Percentiles rank a stretch among this genome's conserved stretches.
Evolutionary conservation across 1,140 invertebrate species (phyloP).

Genomic region (Zophobas morio): DNA sequence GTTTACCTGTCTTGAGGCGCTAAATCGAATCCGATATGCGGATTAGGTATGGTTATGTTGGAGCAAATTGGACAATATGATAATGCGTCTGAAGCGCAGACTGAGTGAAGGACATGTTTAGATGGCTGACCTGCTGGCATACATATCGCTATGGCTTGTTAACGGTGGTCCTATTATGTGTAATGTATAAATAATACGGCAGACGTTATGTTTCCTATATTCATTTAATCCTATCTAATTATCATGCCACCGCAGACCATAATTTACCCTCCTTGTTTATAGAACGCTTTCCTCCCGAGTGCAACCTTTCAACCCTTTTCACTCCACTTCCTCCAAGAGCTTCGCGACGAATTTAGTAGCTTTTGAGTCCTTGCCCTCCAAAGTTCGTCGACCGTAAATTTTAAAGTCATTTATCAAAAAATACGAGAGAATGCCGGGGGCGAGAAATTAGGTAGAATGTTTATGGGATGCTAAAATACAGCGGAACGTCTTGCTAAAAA

Average conservation of each 20-base stretch:
- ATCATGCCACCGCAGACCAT: no score
- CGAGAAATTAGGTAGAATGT: neutral
- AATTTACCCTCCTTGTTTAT: no score
- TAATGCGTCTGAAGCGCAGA: slow-evolving; percentile 3
- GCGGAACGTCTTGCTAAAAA: no score
- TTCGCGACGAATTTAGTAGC: neutral
- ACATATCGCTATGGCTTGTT: slow-evolving; percentile 19
- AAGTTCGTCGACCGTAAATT: slow-evolving; percentile 28
- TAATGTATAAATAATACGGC: slow-evolving; percentile 10
- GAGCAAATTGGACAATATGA: slow-evolving; percentile 17
- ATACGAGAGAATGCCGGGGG: neutral
- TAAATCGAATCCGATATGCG: slow-evolving; percentile 3
- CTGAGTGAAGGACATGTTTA: slow-evolving; percentile 25
- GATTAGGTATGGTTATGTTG: slow-evolving; percentile 3
- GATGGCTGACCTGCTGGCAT: slow-evolving; percentile 35
- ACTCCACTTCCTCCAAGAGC: neutral
- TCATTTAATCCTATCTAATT: no score
- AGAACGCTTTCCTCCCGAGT: neutral
- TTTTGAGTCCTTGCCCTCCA: slow-evolving; percentile 1
- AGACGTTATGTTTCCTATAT: neutral
- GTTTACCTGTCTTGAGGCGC: slow-evolving; percentile 15
- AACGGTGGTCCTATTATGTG: slow-evolving; percentile 32
- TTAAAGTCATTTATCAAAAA: slow-evolving; percentile 20
- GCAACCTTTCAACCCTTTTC: neutral
- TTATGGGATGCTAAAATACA: no score